phyloP scores from a whole-genome alignment of 2,797 vertebrate genomes.

The Cyprinella venusta region DNA sequence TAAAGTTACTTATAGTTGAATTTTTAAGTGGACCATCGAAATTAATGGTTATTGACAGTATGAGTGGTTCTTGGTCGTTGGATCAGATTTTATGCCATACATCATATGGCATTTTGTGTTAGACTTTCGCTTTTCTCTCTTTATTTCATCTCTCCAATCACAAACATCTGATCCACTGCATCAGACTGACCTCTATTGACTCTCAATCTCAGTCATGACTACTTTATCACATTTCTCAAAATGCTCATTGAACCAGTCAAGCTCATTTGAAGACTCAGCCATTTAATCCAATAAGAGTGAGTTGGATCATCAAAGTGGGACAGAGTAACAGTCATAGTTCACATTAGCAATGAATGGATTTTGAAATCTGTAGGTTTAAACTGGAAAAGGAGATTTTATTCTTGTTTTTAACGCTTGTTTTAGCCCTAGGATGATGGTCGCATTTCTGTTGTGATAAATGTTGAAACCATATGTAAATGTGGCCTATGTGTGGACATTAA shows the following conservation, averaged over 20 bases:
- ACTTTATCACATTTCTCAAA: conserved; percentile 24
- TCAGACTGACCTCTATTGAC: conserved; percentile 34
- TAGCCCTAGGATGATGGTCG: neutral
- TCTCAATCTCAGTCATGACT: conserved; percentile 15
- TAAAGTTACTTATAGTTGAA: neutral
- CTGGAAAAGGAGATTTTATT: neutral
- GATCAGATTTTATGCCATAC: neutral
- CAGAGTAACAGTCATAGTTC: conserved; percentile 17
- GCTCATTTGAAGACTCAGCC: conserved; percentile 34
- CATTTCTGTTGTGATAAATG: neutral
- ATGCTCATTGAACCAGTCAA: conserved; percentile 39
- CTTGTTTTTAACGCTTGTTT: neutral
- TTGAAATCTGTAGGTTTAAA: neutral
- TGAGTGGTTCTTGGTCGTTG: neutral
- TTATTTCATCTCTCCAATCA: neutral
- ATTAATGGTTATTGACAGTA: neutral
- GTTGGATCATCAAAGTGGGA: conserved; percentile 17
- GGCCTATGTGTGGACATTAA: neutral
- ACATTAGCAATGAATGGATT: neutral
- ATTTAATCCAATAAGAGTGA: conserved; percentile 27
- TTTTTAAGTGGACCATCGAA: neutral
- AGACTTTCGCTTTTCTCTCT: neutral
- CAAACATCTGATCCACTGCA: conserved; percentile 13
- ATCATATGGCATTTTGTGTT: neutral
- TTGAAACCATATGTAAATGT: neutral